Percentiles rank a stretch among this genome's conserved stretches.
Conservation (phyloP, 2,113 vertebrate species). For the Erinaceus europaeus region DNA sequence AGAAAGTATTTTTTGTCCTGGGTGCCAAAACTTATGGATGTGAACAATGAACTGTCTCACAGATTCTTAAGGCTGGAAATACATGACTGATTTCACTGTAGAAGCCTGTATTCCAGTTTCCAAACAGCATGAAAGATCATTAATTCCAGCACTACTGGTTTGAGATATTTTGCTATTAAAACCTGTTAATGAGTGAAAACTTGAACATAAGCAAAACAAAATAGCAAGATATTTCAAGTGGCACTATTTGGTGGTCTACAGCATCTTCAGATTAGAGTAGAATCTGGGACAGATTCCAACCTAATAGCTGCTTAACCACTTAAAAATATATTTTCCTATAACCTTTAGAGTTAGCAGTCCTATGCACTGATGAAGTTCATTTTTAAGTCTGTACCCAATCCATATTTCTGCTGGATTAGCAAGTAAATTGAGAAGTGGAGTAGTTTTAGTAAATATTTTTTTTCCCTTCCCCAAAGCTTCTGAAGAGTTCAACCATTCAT, state of each 20-base stretch:
- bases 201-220: not conserved
- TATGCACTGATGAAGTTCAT: not conserved
- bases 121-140: conserved; percentile 11
- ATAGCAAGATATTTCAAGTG: not conserved
- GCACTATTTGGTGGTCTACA: not conserved
- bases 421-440: not conserved
- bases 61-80: no score
- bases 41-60: not conserved
- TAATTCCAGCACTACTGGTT: conserved; percentile 26
- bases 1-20: not conserved
- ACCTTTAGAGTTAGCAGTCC: not conserved
- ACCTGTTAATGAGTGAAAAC: conserved; percentile 10
- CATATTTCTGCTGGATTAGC: conserved; percentile 23
- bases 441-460: not conserved
- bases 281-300: not conserved
- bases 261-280: not conserved
- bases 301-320: not conserved
- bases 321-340: not conserved
- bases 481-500: conserved; percentile 41
- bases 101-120: conserved; percentile 23
- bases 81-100: not conserved
- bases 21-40: not conserved
- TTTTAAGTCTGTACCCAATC: not conserved
- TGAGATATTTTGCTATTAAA: conserved; percentile 44
- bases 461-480: conserved; percentile 14